Conservation (phyloP, 2,797 vertebrate species). For the Lutjanus argentimaculatus region DNA sequence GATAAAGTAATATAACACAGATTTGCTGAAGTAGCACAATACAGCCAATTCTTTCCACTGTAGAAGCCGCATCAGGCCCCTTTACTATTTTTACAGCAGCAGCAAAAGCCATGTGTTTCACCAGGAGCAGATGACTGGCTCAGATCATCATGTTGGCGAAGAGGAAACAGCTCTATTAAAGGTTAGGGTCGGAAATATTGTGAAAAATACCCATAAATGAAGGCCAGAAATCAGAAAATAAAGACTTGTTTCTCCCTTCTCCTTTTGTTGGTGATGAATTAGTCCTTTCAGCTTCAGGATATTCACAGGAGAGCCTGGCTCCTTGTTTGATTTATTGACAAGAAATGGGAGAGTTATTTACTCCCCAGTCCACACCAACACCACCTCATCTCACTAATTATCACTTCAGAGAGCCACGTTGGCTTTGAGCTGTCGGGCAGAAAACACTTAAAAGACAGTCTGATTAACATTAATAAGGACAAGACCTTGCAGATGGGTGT, state of each 20-base stretch:
- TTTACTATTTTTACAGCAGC: slow-evolving; percentile 21
- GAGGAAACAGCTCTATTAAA: slow-evolving; percentile 17
- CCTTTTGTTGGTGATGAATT: slow-evolving; percentile 2
- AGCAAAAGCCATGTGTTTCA: slow-evolving; percentile 34
- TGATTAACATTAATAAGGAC: slow-evolving; percentile 29
- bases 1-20: background rate
- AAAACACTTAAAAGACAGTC: slow-evolving; percentile 43
- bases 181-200: background rate
- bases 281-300: slow-evolving; percentile 21
- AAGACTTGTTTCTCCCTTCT: background rate
- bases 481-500: background rate
- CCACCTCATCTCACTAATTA: slow-evolving; percentile 47
- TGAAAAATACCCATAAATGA: background rate
- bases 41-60: slow-evolving; percentile 11
- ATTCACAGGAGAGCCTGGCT: slow-evolving; percentile 13
- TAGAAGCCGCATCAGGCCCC: slow-evolving; percentile 8
- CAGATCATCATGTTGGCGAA: background rate
- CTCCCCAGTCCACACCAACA: background rate
- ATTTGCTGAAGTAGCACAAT: slow-evolving; percentile 19
- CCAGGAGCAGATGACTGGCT: slow-evolving; percentile 7
- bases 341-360: slow-evolving; percentile 50
- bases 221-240: background rate
- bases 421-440: slow-evolving; percentile 53
- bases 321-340: slow-evolving; percentile 50
- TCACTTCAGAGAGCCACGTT: slow-evolving; percentile 44